Conservation (phyloP, 2,797 vertebrate species). For the Anguilla anguilla region DNA sequence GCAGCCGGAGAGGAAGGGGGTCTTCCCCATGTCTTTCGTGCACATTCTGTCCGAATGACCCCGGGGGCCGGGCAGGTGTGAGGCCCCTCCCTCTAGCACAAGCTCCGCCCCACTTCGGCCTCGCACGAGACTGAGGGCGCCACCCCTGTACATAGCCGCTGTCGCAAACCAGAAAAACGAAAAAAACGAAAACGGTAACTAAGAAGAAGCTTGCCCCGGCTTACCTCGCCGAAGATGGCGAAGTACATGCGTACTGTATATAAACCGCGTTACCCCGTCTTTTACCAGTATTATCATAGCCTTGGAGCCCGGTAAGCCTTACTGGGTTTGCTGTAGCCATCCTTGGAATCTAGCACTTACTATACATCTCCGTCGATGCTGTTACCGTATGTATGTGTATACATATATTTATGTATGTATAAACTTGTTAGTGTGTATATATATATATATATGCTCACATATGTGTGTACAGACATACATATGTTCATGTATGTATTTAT, state of each 20-base stretch:
- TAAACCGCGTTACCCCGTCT: conserved; percentile 77
- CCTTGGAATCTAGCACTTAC: conserved; percentile 78
- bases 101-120: conserved; percentile 51
- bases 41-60: conserved; percentile 87
- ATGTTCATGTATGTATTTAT: conserved; percentile 58
- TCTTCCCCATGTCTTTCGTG: conserved; percentile 89
- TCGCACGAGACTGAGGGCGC: conserved; percentile 61
- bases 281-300: conserved; percentile 81
- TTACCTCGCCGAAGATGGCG: conserved; percentile 66
- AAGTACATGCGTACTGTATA: conserved; percentile 71
- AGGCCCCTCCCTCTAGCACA: conserved; percentile 53
- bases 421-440: conserved; percentile 55
- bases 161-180: conserved; percentile 60
- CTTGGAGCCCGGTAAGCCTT: conserved; percentile 76
- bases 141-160: conserved; percentile 82
- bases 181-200: conserved; percentile 38
- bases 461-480: conserved; percentile 50
- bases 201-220: conserved; percentile 57
- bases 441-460: conserved; percentile 56
- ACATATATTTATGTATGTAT: conserved; percentile 57
- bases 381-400: conserved; percentile 60
- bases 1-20: conserved; percentile 84
- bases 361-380: conserved; percentile 67
- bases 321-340: conserved; percentile 76
- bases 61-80: conserved; percentile 53